These are phyloP conservation scores for Muscina levida DNA, from an alignment of 2,888 invertebrate genomes.

Conservation along the genomic window DNA sequence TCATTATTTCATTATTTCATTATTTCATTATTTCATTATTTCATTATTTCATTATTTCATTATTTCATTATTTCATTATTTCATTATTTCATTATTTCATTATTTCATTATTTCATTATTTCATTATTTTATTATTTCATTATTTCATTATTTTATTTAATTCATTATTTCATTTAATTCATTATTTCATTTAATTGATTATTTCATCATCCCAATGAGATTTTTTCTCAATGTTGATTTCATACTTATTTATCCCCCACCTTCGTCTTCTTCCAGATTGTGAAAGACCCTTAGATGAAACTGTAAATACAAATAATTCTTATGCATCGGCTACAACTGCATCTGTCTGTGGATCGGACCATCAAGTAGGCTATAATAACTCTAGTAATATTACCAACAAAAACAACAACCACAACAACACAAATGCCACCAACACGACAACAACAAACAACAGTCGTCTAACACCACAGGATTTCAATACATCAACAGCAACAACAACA, in stretches of 20 bases:
- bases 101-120: too few relatives aligned
- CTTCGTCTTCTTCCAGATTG: slow-evolving; percentile 71
- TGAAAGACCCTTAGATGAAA: slow-evolving; percentile 76
- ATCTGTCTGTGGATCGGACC: slow-evolving; percentile 77
- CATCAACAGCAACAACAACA: slow-evolving; percentile 59
- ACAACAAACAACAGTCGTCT: slow-evolving; percentile 46
- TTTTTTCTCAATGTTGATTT: too few relatives aligned
- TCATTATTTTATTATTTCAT: too few relatives aligned
- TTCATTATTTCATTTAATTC: too few relatives aligned
- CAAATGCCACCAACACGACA: slow-evolving; percentile 64
- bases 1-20: too few relatives aligned
- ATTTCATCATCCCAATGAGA: too few relatives aligned
- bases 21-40: too few relatives aligned
- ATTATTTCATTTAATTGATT: too few relatives aligned
- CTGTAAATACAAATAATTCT: slow-evolving; percentile 72
- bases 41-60: too few relatives aligned
- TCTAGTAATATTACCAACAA: slow-evolving; percentile 69
- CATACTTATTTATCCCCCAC: neutral
- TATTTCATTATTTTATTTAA: too few relatives aligned
- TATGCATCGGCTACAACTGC: slow-evolving; percentile 74
- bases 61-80: too few relatives aligned
- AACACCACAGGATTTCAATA: slow-evolving; percentile 68
- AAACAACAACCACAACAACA: slow-evolving; percentile 63
- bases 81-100: too few relatives aligned
- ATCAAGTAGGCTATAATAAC: slow-evolving; percentile 74